Evolutionary conservation across 53 echinoderm and acorn worm genomes (phyloP).

Genomic region (Crossaster papposus): DNA sequence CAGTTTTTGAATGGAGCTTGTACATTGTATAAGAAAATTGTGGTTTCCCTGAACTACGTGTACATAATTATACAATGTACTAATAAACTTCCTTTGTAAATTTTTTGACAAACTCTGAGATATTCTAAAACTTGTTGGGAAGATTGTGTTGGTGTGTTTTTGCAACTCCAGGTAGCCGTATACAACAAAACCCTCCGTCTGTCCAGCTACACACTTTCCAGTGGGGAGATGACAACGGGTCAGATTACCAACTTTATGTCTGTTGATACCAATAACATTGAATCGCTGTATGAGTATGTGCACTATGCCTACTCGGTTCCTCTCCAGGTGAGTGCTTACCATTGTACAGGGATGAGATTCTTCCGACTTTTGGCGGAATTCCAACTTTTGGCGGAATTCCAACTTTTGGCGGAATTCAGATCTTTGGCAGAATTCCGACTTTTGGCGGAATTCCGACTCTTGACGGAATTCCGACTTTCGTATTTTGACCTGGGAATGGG

Average conservation of each 20-base stretch:
- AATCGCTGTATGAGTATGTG: constrained; percentile 62
- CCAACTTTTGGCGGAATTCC: too few relatives aligned
- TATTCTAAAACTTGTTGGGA: background rate
- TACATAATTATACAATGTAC: too few relatives aligned
- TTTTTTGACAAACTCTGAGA: background rate
- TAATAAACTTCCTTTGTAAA: background rate
- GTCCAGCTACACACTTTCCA: constrained; percentile 73
- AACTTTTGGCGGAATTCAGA: too few relatives aligned
- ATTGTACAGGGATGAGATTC: background rate
- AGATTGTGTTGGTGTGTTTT: constrained; percentile 15
- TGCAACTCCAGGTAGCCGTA: constrained; percentile 35
- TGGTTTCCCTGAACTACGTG: too few relatives aligned
- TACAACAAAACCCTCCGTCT: constrained; percentile 67
- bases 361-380: too few relatives aligned
- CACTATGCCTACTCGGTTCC: constrained; percentile 73
- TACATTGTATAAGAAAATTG: too few relatives aligned
- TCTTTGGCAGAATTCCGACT: too few relatives aligned
- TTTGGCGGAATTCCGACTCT: too few relatives aligned
- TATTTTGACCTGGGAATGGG: too few relatives aligned
- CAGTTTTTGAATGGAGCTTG: too few relatives aligned
- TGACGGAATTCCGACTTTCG: too few relatives aligned
- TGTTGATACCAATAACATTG: constrained; percentile 70
- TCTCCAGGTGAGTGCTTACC: constrained; percentile 62
- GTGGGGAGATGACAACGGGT: constrained; percentile 81
- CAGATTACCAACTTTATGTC: constrained; percentile 93